Percentiles rank a stretch among this genome's conserved stretches.
Evolutionary conservation across 2,113 vertebrate species (phyloP).

Genomic region (Gracilinanus agilis): DNA sequence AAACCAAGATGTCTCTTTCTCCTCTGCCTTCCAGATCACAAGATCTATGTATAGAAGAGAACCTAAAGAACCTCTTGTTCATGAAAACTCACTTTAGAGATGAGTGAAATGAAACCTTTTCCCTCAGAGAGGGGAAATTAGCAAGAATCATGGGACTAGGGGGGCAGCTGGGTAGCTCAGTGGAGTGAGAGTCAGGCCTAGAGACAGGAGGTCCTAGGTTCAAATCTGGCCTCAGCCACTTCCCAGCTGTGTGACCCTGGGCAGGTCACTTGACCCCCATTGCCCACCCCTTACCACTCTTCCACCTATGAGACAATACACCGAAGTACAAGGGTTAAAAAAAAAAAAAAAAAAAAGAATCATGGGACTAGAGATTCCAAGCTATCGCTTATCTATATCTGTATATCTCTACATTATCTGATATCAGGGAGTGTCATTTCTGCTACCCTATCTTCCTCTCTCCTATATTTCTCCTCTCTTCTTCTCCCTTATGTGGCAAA

Average conservation of each 20-base stretch:
- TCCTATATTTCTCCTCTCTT: not conserved
- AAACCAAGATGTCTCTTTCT: not conserved
- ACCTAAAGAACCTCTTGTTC: no score
- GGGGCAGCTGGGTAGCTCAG: no score
- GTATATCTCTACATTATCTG: not conserved
- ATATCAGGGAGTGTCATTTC: not conserved
- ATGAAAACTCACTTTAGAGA: not conserved
- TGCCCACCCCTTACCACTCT: no score
- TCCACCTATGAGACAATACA: no score
- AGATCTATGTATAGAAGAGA: not conserved
- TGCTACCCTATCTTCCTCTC: not conserved
- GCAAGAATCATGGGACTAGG: not conserved
- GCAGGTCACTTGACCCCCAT: no score
- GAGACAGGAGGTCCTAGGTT: no score
- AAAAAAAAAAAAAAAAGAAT: no score
- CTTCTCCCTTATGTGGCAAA: not conserved
- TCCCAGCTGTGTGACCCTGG: no score
- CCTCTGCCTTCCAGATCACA: not conserved
- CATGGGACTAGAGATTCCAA: not conserved
- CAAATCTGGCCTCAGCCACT: no score
- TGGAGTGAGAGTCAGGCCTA: no score
- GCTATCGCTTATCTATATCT: not conserved
- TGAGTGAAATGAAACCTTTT: not conserved
- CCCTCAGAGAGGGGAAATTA: not conserved
- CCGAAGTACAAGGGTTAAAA: no score